Evolutionary conservation across 1,140 invertebrate species (phyloP).

Genomic region (Drosophila sturtevanti): DNA sequence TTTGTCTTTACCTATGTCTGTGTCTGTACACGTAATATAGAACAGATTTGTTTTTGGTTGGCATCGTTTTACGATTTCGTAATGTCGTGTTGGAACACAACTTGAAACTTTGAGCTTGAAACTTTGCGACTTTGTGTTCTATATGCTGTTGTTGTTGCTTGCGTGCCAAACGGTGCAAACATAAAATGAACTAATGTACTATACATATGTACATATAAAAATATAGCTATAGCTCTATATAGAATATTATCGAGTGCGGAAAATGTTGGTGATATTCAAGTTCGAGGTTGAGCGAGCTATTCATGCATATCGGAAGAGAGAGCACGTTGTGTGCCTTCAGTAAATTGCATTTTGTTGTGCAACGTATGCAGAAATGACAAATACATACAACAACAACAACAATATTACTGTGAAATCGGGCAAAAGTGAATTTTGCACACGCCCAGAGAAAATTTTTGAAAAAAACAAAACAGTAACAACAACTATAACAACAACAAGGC

Average conservation of each 20-base stretch:
- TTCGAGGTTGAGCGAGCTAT: constrained; percentile 52
- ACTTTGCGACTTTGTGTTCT: constrained; percentile 21
- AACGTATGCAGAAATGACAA: constrained; percentile 35
- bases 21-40: constrained; percentile 23
- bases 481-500: too few relatives aligned
- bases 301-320: constrained; percentile 46
- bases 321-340: constrained; percentile 33
- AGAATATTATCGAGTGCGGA: neutral
- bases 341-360: constrained; percentile 37
- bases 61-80: constrained; percentile 32
- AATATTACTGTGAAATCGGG: neutral
- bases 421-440: constrained; percentile 24
- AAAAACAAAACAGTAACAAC: constrained; percentile 10
- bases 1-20: neutral
- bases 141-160: neutral
- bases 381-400: neutral
- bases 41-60: constrained; percentile 18
- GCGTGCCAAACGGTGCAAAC: neutral
- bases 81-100: constrained; percentile 14
- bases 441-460: constrained; percentile 8
- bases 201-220: too few relatives aligned
- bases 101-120: constrained; percentile 20
- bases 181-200: too few relatives aligned
- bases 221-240: too few relatives aligned
- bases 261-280: constrained; percentile 47